Evolutionary conservation across 1,140 invertebrate genomes (phyloP).

Genomic region (Drosophila burlai): DNA sequence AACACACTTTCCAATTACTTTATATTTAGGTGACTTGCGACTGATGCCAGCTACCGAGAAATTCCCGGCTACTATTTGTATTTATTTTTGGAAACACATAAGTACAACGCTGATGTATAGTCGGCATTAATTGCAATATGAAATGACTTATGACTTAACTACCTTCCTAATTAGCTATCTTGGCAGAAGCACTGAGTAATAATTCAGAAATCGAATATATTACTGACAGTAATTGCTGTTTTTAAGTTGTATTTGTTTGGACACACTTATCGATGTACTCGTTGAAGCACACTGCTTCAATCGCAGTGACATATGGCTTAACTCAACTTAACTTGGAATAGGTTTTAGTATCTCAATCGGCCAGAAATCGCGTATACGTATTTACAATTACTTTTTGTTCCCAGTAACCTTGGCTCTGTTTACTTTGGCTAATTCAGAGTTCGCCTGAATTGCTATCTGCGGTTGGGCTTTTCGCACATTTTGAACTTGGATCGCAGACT

Average conservation of each 20-base stretch:
- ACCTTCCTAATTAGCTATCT: slow-evolving; percentile 15
- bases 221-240: not conserved
- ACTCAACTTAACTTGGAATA: not conserved
- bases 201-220: not conserved
- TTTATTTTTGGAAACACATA: slow-evolving; percentile 6
- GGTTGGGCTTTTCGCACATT: slow-evolving; percentile 36
- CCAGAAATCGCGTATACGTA: slow-evolving; percentile 3
- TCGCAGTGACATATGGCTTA: not conserved
- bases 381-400: not conserved
- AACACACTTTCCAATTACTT: slow-evolving; percentile 33
- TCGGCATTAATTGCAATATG: slow-evolving; percentile 7
- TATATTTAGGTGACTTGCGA: slow-evolving; percentile 26
- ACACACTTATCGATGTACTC: slow-evolving; percentile 6
- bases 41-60: slow-evolving; percentile 25
- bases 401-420: slow-evolving; percentile 16
- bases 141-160: slow-evolving; percentile 15
- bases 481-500: slow-evolving; percentile 16
- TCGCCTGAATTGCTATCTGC: slow-evolving; percentile 5
- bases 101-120: not conserved
- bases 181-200: slow-evolving; percentile 2
- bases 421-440: slow-evolving; percentile 22
- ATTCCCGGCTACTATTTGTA: slow-evolving; percentile 11
- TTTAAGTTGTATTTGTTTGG: not conserved
- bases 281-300: not conserved
- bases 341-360: not conserved